phyloP scores from a whole-genome alignment of 2,113 vertebrate species.

The Sylvia atricapilla region DNA sequence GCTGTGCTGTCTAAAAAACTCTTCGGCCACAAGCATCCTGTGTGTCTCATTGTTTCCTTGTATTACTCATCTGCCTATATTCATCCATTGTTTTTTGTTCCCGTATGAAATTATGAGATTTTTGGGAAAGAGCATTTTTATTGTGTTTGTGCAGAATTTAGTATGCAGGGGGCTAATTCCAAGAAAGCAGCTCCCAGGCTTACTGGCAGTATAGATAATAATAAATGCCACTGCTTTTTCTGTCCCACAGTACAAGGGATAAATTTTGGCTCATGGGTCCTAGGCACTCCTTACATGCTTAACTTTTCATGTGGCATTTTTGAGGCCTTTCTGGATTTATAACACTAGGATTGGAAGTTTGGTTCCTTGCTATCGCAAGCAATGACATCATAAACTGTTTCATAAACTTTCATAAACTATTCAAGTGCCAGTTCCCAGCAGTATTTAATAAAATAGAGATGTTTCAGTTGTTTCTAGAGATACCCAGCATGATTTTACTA shows the following conservation, averaged over 20 bases:
- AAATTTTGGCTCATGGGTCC: not conserved
- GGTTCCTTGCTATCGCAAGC: not conserved
- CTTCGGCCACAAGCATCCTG: constrained; percentile 28
- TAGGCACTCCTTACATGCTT: not conserved
- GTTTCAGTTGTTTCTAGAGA: constrained; percentile 30
- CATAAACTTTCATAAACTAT: not conserved
- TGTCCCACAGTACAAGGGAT: not conserved
- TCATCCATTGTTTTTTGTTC: constrained; percentile 45
- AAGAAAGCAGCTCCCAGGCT: not conserved
- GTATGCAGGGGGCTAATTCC: not conserved
- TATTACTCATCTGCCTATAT: constrained; percentile 56
- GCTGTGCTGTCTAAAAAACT: constrained; percentile 43
- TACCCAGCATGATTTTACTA: not conserved
- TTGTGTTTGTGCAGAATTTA: constrained; percentile 15
- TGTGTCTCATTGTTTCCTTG: constrained; percentile 61
- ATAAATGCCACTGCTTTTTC: not conserved
- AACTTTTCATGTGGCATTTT: not conserved
- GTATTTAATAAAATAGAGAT: not conserved
- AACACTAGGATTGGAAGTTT: not conserved
- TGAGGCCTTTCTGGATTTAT: not conserved
- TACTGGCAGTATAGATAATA: not conserved
- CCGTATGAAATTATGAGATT: constrained; percentile 42
- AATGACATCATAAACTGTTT: not conserved
- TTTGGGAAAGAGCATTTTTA: constrained; percentile 9
- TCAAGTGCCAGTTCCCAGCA: constrained; percentile 14